A percentile compares a stretch with the other conserved stretches of the same genome.
Evolutionary conservation across 2,113 vertebrate genomes (phyloP).

Genomic region (Crotalus helleri): DNA sequence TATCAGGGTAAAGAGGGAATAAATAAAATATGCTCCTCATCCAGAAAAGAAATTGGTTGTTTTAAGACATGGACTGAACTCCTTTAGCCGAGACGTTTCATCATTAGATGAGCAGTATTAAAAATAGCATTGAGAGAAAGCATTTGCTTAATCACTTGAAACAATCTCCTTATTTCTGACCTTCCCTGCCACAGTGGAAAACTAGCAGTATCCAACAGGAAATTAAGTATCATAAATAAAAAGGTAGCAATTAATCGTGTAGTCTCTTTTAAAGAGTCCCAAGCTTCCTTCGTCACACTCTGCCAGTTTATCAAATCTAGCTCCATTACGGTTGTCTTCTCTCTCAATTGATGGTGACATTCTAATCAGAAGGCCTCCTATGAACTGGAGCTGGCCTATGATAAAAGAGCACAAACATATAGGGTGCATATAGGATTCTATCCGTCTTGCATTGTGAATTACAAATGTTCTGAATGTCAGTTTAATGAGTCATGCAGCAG

Average conservation of each 20-base stretch:
- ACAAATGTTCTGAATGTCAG: slow-evolving; percentile 71
- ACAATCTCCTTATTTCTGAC: slow-evolving; percentile 62
- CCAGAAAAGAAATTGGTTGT: not conserved
- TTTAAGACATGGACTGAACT: not conserved
- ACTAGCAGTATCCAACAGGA: slow-evolving; percentile 66
- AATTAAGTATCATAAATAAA: slow-evolving; percentile 69
- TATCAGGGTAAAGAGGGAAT: not conserved
- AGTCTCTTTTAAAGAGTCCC: slow-evolving; percentile 54
- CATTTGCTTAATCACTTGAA: slow-evolving; percentile 66
- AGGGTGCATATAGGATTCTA: slow-evolving; percentile 63
- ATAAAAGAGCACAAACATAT: slow-evolving; percentile 60
- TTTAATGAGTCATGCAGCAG: slow-evolving; percentile 76
- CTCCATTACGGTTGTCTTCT: slow-evolving; percentile 66
- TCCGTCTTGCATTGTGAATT: slow-evolving; percentile 60
- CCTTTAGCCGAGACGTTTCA: not conserved
- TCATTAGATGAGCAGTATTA: slow-evolving; percentile 34
- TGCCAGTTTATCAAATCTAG: slow-evolving; percentile 63
- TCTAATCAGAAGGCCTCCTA: slow-evolving; percentile 50
- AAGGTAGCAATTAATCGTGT: slow-evolving; percentile 66
- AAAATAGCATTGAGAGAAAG: slow-evolving; percentile 44
- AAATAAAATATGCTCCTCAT: not conserved
- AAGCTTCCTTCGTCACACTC: slow-evolving; percentile 52
- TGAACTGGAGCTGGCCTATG: slow-evolving; percentile 34
- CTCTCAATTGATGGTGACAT: slow-evolving; percentile 66
- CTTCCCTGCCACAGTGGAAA: slow-evolving; percentile 58